phyloP scores from a whole-genome alignment of 1,140 invertebrate genomes.

The Ooceraea biroi region DNA sequence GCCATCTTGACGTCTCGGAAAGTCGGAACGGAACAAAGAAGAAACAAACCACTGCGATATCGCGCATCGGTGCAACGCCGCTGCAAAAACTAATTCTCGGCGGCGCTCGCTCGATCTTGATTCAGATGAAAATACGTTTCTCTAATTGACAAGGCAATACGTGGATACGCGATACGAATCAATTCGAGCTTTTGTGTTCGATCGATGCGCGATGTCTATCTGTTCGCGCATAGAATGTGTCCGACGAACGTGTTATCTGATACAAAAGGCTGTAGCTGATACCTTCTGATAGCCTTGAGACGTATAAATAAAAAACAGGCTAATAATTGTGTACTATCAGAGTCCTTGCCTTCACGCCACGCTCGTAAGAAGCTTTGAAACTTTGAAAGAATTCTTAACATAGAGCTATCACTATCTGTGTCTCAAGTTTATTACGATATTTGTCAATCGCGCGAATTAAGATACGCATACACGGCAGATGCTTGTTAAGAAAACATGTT shows the following conservation, averaged over 20 bases:
- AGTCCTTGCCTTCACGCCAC: too few relatives aligned
- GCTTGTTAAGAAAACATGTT: constrained; percentile 47
- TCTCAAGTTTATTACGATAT: constrained; percentile 1
- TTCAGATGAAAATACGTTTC: not conserved
- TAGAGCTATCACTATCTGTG: not conserved
- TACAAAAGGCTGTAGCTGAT: not conserved
- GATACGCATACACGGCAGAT: not conserved
- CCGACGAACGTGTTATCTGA: not conserved
- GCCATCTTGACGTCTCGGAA: constrained; percentile 42
- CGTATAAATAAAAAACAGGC: constrained; percentile 16
- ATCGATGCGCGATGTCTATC: constrained; percentile 23
- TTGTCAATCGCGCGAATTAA: constrained; percentile 1
- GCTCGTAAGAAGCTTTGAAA: not conserved
- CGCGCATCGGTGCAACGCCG: constrained; percentile 20
- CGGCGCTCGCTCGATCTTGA: too few relatives aligned
- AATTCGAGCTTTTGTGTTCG: not conserved
- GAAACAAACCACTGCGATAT: constrained; percentile 39
- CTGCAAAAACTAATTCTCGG: constrained; percentile 22
- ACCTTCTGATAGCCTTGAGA: not conserved
- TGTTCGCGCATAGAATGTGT: constrained; percentile 13
- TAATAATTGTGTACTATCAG: not conserved
- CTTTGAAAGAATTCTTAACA: not conserved
- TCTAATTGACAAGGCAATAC: not conserved
- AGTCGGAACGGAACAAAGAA: too few relatives aligned
- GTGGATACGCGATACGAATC: not conserved